Conservation (phyloP, 2,797 vertebrate genomes). For the Australoheros facetus region DNA sequence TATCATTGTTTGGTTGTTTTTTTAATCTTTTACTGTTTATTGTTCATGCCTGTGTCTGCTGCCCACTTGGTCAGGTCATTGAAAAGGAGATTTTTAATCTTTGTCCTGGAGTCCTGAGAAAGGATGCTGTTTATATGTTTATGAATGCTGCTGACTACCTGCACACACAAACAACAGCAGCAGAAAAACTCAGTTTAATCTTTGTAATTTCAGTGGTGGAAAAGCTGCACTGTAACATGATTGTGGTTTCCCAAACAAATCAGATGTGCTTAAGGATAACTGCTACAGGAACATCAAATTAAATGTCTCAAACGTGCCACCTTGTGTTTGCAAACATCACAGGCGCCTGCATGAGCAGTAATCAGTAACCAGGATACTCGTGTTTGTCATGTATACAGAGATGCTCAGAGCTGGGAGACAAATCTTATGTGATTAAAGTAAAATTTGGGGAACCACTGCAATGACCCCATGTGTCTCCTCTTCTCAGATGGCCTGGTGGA, state of each 20-base stretch:
- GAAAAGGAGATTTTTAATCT: background rate
- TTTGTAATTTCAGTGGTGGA: background rate
- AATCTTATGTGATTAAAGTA: background rate
- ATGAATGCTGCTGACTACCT: background rate
- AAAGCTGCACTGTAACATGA: too few species aligned
- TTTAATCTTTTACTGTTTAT: fast-evolving
- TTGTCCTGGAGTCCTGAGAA: background rate
- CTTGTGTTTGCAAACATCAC: background rate
- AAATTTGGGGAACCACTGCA: too few species aligned
- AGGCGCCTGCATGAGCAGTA: background rate
- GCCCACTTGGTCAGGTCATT: background rate
- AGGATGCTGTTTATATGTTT: background rate
- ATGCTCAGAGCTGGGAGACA: background rate
- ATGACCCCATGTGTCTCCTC: background rate
- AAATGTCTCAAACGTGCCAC: background rate
- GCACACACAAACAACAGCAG: background rate
- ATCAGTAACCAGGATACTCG: background rate
- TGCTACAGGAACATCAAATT: background rate
- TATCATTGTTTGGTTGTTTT: background rate
- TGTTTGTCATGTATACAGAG: background rate
- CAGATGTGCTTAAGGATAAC: background rate
- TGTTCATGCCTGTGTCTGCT: background rate
- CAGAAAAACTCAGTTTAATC: background rate
- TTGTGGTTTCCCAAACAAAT: background rate
- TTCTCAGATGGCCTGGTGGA: slow-evolving; percentile 21